These are phyloP conservation scores for Prinia subflava DNA, from an alignment of 2,113 vertebrate species.

Conservation along the genomic window DNA sequence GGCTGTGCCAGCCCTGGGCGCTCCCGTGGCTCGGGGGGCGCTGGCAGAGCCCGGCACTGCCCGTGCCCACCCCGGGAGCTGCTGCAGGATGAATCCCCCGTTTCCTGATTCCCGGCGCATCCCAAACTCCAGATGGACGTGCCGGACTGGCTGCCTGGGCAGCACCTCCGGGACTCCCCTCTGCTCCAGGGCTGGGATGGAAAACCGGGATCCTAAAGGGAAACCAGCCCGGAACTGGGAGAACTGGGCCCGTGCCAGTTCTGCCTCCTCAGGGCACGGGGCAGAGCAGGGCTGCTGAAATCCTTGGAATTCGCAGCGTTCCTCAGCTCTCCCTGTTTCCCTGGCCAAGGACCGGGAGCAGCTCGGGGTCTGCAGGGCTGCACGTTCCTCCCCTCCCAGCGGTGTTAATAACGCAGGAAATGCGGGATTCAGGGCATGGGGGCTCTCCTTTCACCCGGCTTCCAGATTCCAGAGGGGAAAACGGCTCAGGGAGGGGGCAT, in stretches of 20 bases:
- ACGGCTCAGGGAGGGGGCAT: not conserved
- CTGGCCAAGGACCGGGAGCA: not conserved
- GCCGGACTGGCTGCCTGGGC: not conserved
- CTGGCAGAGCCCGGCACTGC: not conserved
- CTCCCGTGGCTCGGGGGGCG: not conserved
- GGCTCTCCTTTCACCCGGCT: not conserved
- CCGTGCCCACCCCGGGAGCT: accelerated
- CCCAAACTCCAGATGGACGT: not conserved
- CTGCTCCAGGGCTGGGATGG: not conserved
- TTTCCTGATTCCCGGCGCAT: not conserved
- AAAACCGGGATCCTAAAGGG: accelerated
- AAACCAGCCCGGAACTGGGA: not conserved
- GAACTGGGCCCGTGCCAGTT: accelerated
- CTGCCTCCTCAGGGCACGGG: not conserved
- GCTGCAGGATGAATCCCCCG: accelerated
- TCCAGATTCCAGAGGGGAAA: not conserved
- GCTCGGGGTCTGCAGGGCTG: not conserved
- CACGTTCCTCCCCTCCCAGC: not conserved
- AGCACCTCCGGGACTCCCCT: accelerated
- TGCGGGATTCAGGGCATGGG: not conserved
- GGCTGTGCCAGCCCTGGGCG: not conserved
- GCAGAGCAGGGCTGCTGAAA: not conserved
- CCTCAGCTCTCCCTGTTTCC: not conserved
- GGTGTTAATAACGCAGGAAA: not conserved
- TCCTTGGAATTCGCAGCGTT: accelerated